A percentile compares a stretch with the other conserved stretches of the same genome.
phyloP scores from a whole-genome alignment of 2,888 invertebrate genomes.

The Drepanosiphum platanoidis region DNA sequence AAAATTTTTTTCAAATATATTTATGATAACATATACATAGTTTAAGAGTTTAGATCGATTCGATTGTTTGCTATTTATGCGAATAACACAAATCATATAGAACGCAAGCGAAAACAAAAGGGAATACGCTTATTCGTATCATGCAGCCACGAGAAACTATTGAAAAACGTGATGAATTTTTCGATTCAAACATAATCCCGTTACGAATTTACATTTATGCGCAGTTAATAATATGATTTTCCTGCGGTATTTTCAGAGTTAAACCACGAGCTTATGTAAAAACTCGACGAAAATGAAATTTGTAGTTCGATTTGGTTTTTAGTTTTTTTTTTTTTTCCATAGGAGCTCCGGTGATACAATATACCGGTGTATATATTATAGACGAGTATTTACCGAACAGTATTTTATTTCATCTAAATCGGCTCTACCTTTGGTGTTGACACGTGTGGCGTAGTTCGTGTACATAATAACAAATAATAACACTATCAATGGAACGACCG shows the following conservation, averaged over 20 bases:
- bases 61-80: not conserved
- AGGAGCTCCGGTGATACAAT: no score
- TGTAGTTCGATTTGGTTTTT: not conserved
- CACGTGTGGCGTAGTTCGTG: no score
- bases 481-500: no score
- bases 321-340: no score
- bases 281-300: not conserved
- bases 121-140: not conserved
- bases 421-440: no score
- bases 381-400: no score
- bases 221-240: constrained; percentile 11
- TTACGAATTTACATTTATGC: not conserved
- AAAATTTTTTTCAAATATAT: no score
- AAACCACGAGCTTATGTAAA: not conserved
- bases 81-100: no score
- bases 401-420: no score
- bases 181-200: not conserved
- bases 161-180: constrained; percentile 41
- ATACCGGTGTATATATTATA: no score
- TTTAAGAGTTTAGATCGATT: not conserved
- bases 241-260: not conserved
- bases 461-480: no score
- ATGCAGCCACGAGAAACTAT: not conserved
- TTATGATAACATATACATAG: not conserved
- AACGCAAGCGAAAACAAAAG: not conserved